A percentile compares a stretch with the other conserved stretches of the same genome.
phyloP scores from a whole-genome alignment of 2,888 invertebrate genomes.

The Sesia bembeciformis region DNA sequence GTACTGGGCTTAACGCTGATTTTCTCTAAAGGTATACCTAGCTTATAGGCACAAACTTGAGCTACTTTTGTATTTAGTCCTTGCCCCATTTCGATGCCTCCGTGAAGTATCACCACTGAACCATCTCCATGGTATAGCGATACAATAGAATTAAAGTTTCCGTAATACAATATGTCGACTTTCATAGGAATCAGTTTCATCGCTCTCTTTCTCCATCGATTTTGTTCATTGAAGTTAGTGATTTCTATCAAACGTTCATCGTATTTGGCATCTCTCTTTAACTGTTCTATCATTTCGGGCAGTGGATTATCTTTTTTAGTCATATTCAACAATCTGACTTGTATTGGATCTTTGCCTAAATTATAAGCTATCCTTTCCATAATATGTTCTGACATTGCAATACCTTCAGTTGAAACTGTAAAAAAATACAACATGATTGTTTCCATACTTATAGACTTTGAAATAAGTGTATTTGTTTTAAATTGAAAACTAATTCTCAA shows the following conservation, averaged over 20 bases:
- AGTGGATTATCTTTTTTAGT: slow-evolving; percentile 50
- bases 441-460: too few species aligned
- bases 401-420: slow-evolving; percentile 74
- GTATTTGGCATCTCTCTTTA: slow-evolving; percentile 69
- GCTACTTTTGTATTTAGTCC: slow-evolving; percentile 86
- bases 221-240: slow-evolving; percentile 72
- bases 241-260: slow-evolving; percentile 55
- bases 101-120: slow-evolving; percentile 79
- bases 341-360: slow-evolving; percentile 71
- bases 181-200: slow-evolving; percentile 79
- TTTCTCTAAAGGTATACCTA: slow-evolving; percentile 79
- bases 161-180: slow-evolving; percentile 72
- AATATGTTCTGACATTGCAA: slow-evolving; percentile 77
- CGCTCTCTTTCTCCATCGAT: slow-evolving; percentile 86
- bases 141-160: slow-evolving; percentile 74
- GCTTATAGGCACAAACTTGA: slow-evolving; percentile 81
- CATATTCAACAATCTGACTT: slow-evolving; percentile 75
- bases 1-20: slow-evolving; percentile 78
- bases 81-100: slow-evolving; percentile 84
- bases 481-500: neutral
- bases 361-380: slow-evolving; percentile 79
- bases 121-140: slow-evolving; percentile 81
- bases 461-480: neutral
- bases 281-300: slow-evolving; percentile 65
- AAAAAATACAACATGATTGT: slow-evolving; percentile 5